phyloP scores from a whole-genome alignment of 2,888 invertebrate species.

The Tipula confusa region DNA sequence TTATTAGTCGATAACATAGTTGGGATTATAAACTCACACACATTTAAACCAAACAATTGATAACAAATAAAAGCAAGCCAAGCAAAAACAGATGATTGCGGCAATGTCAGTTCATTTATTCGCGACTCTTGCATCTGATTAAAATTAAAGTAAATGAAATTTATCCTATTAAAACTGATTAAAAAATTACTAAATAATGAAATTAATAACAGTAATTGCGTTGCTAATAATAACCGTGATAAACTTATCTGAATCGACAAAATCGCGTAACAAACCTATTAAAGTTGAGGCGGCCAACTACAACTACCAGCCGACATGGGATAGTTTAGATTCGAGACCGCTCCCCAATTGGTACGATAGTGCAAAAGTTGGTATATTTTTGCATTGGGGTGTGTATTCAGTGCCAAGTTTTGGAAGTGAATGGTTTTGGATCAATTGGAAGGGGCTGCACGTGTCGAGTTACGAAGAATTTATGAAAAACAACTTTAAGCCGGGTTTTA shows the following conservation, averaged over 20 bases:
- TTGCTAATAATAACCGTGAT: neutral
- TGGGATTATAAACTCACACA: no score
- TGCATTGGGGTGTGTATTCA: constrained; percentile 91
- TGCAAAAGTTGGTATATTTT: constrained; percentile 82
- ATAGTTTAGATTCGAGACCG: constrained; percentile 75
- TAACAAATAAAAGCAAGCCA: neutral
- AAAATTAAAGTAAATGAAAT: no score
- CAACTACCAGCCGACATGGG: constrained; percentile 70
- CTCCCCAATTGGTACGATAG: constrained; percentile 86
- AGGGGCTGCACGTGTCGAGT: constrained; percentile 53
- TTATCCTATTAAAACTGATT: neutral
- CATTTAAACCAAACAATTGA: neutral
- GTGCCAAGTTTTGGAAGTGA: constrained; percentile 84
- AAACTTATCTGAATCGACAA: neutral
- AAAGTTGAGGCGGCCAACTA: constrained; percentile 32
- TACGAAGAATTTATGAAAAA: constrained; percentile 67
- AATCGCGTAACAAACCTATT: constrained; percentile 27
- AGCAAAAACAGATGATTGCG: neutral
- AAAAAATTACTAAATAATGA: neutral
- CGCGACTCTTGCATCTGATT: neutral
- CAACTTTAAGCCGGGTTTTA: constrained; percentile 78
- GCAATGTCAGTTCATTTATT: neutral
- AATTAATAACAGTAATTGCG: neutral
- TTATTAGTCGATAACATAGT: no score
- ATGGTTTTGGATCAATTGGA: constrained; percentile 91